These are phyloP conservation scores for Phoebastria nigripes DNA, from an alignment of 2,797 vertebrate species.

Conservation along the genomic window DNA sequence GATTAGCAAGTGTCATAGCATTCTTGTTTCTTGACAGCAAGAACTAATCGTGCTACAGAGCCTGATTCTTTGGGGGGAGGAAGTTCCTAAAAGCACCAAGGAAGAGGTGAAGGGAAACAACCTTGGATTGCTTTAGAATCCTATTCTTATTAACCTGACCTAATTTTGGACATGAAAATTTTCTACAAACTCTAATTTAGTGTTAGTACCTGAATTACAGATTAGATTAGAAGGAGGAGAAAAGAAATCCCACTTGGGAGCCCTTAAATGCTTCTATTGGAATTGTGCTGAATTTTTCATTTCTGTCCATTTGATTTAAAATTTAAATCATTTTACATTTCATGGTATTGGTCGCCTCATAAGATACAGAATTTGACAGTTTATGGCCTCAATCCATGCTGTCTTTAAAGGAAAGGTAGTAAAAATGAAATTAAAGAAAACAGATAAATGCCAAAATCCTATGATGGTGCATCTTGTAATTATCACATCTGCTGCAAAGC, in stretches of 20 bases:
- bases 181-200: slow-evolving; percentile 39
- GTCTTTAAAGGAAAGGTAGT: slow-evolving; percentile 65
- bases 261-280: slow-evolving; percentile 43
- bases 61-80: not conserved
- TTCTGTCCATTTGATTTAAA: slow-evolving; percentile 58
- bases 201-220: slow-evolving; percentile 42
- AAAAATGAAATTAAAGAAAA: slow-evolving; percentile 69
- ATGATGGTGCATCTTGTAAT: slow-evolving; percentile 53
- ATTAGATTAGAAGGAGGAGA: slow-evolving; percentile 1
- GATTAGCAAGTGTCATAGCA: slow-evolving; percentile 41
- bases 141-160: slow-evolving; percentile 30
- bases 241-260: slow-evolving; percentile 24
- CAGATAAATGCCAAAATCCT: slow-evolving; percentile 58
- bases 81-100: not conserved
- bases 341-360: slow-evolving; percentile 1
- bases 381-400: slow-evolving; percentile 53
- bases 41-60: not conserved
- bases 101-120: not conserved
- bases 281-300: slow-evolving; percentile 47
- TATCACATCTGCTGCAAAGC: slow-evolving; percentile 67
- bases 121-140: not conserved
- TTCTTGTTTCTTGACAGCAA: slow-evolving; percentile 52
- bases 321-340: slow-evolving; percentile 68
- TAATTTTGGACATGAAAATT: slow-evolving; percentile 51
- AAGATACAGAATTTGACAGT: slow-evolving; percentile 46